A percentile compares a stretch with the other conserved stretches of the same genome.
These are phyloP conservation scores for Sycobia sp. DNA, from an alignment of 1,140 invertebrate genomes.

Conservation along the genomic window DNA sequence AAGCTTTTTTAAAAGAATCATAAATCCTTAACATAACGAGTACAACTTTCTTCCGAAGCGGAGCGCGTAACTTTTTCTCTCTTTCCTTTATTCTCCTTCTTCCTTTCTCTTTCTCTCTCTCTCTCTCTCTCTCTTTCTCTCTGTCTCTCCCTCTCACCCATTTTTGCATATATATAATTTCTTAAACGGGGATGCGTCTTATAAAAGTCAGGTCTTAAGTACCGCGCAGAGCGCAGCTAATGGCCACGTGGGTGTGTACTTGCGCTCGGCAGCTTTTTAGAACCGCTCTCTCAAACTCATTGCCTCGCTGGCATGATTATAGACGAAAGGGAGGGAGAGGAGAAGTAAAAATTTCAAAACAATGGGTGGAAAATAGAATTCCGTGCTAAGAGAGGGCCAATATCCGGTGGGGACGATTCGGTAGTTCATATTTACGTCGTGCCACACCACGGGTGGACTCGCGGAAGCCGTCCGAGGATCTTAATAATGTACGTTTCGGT, in stretches of 20 bases:
- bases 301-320: too few species aligned
- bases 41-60: neutral
- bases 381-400: neutral
- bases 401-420: slow-evolving; percentile 7
- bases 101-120: neutral
- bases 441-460: neutral
- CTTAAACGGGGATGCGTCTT: slow-evolving; percentile 37
- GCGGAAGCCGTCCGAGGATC: too few species aligned
- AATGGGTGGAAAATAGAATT: slow-evolving; percentile 26
- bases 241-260: slow-evolving; percentile 46
- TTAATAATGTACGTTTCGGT: too few species aligned
- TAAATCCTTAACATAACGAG: neutral
- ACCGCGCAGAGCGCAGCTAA: slow-evolving; percentile 41
- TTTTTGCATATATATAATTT: too few species aligned
- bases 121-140: too few species aligned
- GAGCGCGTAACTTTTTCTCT: neutral
- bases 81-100: neutral
- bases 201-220: slow-evolving; percentile 42
- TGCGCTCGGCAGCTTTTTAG: neutral
- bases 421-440: neutral
- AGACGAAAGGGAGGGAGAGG: too few species aligned
- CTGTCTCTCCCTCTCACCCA: too few species aligned
- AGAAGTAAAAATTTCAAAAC: slow-evolving; percentile 18
- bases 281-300: too few species aligned
- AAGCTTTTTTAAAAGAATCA: too few species aligned